These are phyloP conservation scores for Nymphalis urticae DNA, from an alignment of 2,888 invertebrate species.

Conservation along the genomic window DNA sequence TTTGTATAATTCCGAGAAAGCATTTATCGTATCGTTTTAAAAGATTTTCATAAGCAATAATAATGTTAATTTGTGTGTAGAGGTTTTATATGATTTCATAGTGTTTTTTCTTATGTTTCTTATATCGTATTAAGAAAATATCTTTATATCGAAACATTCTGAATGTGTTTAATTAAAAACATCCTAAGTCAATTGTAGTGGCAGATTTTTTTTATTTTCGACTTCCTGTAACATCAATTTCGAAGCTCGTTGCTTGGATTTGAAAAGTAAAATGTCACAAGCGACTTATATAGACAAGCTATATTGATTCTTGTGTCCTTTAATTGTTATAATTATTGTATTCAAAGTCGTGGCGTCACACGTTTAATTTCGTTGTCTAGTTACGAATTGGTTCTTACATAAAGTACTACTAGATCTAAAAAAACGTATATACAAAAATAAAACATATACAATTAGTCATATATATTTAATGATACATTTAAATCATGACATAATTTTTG, in stretches of 20 bases:
- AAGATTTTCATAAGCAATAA: constrained; percentile 40
- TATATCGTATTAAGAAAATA: constrained; percentile 26
- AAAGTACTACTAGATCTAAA: too few relatives aligned
- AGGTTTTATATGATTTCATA: constrained; percentile 38
- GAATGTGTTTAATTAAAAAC: constrained; percentile 12
- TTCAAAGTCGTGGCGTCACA: neutral
- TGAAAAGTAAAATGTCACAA: neutral
- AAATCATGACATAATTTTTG: too few relatives aligned
- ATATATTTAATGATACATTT: too few relatives aligned
- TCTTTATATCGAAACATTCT: constrained; percentile 16
- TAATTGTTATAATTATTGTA: neutral
- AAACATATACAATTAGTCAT: too few relatives aligned
- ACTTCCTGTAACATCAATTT: neutral
- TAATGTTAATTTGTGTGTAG: constrained; percentile 39
- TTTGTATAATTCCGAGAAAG: constrained; percentile 61
- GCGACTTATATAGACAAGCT: neutral
- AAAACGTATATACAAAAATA: too few relatives aligned
- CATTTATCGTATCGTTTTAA: constrained; percentile 58
- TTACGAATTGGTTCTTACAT: neutral
- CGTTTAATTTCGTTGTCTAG: neutral
- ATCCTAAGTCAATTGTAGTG: constrained; percentile 4
- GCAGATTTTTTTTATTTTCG: constrained; percentile 5
- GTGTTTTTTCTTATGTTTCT: constrained; percentile 22
- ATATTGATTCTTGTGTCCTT: neutral
- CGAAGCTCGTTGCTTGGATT: too few relatives aligned